Percentiles rank a stretch among this genome's conserved stretches.
These are phyloP conservation scores for Notoglanidium macrostoma DNA, from an alignment of 2,797 vertebrate species.

Conservation along the genomic window DNA sequence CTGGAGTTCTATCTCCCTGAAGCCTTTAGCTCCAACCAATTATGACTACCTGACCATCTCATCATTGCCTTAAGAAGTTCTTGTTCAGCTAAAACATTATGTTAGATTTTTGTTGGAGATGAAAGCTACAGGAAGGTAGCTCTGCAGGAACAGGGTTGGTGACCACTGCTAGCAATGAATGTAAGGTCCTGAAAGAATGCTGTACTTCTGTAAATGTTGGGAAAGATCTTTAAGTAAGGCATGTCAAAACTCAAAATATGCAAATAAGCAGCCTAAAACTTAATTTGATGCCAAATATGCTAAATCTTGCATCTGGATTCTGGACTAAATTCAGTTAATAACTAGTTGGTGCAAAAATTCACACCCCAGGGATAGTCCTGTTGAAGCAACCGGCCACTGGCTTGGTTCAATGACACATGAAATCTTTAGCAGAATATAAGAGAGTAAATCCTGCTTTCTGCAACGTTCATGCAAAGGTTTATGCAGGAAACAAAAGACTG, in stretches of 20 bases:
- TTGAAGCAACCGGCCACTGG: background rate
- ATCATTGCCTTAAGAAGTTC: no score
- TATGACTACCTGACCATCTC: no score
- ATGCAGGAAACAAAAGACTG: slow-evolving; percentile 7
- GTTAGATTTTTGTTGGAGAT: no score
- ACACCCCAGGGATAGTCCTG: background rate
- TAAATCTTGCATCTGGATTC: background rate
- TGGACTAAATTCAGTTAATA: background rate
- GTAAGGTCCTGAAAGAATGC: background rate
- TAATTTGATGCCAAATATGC: background rate
- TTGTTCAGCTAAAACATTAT: no score
- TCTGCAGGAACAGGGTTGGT: no score
- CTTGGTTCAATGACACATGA: background rate
- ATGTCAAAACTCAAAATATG: background rate
- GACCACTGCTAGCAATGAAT: background rate
- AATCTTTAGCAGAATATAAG: background rate
- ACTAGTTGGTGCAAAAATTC: background rate
- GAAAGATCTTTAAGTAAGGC: background rate
- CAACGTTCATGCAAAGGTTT: slow-evolving; percentile 6
- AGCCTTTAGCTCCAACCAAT: no score
- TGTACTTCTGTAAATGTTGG: background rate
- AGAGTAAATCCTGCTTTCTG: slow-evolving; percentile 8
- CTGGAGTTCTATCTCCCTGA: no score
- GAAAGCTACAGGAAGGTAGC: no score
- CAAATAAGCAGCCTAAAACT: background rate